A percentile compares a stretch with the other conserved stretches of the same genome.
Evolutionary conservation across 2,888 invertebrate species (phyloP).

Genomic region (Trichogramma evanescens): DNA sequence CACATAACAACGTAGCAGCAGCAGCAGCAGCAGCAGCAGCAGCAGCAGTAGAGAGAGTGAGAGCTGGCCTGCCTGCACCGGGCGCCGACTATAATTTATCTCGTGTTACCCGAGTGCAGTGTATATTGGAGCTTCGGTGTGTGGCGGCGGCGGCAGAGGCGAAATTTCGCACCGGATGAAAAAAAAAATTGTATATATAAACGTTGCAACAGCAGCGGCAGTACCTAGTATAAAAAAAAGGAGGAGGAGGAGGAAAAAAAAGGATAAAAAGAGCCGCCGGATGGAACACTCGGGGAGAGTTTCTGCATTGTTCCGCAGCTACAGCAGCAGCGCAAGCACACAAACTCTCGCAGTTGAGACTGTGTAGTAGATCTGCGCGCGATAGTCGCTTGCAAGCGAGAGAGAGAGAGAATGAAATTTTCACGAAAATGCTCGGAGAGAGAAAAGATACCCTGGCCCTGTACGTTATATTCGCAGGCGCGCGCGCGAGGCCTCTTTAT

Average conservation of each 20-base stretch:
- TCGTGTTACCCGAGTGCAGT: conserved; percentile 9
- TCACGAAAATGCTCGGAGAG: conserved; percentile 14
- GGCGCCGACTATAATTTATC: conserved; percentile 21
- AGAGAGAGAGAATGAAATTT: conserved; percentile 17
- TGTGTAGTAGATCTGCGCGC: conserved; percentile 15
- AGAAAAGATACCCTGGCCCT: background rate
- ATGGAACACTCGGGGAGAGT: conserved; percentile 11
- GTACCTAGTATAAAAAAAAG: conserved; percentile 4
- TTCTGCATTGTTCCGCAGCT: conserved; percentile 11
- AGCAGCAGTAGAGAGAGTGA: background rate
- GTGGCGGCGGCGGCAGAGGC: background rate
- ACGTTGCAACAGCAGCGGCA: background rate
- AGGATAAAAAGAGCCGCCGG: background rate
- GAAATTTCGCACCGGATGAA: conserved; percentile 11
- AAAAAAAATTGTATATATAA: conserved; percentile 4
- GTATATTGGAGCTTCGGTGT: no score
- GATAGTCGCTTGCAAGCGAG: conserved; percentile 3
- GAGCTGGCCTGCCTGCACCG: background rate
- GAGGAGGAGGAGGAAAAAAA: background rate
- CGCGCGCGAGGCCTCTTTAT: conserved; percentile 5
- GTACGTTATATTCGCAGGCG: background rate
- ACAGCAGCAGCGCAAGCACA: background rate
- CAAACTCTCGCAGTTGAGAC: background rate
- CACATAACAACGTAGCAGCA: no score
- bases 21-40: background rate